A percentile compares a stretch with the other conserved stretches of the same genome.
phyloP scores from a whole-genome alignment of 2,797 vertebrate genomes.

The Pseudomugil tenellus region DNA sequence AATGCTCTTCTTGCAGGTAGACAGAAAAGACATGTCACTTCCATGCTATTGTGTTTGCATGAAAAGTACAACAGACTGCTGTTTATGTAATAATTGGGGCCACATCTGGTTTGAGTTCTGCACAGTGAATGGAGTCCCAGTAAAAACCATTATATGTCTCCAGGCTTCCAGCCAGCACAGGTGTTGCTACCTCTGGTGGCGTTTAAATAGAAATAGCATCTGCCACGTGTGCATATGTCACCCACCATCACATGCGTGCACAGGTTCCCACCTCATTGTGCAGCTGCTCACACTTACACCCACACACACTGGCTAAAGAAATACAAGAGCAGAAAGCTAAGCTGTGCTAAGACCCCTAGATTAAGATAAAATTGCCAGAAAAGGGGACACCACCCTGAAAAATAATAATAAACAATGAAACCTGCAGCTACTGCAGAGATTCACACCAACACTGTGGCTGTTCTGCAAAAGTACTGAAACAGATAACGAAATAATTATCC shows the following conservation, averaged over 20 bases:
- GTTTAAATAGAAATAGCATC: constrained; percentile 57
- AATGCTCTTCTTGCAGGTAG: neutral
- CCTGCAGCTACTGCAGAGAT: constrained; percentile 61
- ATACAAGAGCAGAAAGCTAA: constrained; percentile 12
- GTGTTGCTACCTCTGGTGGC: constrained; percentile 60
- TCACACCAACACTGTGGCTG: constrained; percentile 59
- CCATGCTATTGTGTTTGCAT: neutral
- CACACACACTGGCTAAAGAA: constrained; percentile 10
- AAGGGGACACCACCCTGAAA: constrained; percentile 54
- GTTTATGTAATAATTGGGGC: constrained; percentile 41
- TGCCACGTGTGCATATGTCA: constrained; percentile 38
- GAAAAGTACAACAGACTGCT: constrained; percentile 8
- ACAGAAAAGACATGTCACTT: neutral
- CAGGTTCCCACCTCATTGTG: constrained; percentile 4
- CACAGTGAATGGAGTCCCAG: constrained; percentile 24
- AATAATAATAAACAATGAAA: constrained; percentile 6
- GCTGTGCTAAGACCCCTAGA: constrained; percentile 53
- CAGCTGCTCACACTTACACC: constrained; percentile 17
- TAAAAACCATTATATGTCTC: constrained; percentile 49
- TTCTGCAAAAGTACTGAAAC: constrained; percentile 66
- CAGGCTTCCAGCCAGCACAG: constrained; percentile 57
- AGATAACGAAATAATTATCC: constrained; percentile 79
- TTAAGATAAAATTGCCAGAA: constrained; percentile 55
- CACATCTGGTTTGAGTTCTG: constrained; percentile 56
- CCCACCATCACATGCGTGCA: constrained; percentile 9